These are phyloP conservation scores for Campylorhamphus procurvoides DNA, from an alignment of 2,113 vertebrate species.

Conservation along the genomic window DNA sequence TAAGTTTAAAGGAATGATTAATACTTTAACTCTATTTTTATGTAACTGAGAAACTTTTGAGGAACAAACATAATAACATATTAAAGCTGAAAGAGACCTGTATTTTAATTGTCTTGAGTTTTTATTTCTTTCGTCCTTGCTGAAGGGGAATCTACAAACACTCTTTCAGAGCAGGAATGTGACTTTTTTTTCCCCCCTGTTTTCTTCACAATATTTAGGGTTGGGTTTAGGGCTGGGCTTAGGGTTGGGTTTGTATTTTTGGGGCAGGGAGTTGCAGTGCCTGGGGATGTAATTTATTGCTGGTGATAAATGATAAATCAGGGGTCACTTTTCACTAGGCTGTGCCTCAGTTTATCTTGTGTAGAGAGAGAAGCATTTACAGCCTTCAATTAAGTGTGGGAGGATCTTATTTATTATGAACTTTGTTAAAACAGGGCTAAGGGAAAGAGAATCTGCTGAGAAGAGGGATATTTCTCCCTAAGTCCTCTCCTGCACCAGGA, in stretches of 20 bases:
- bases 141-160: not conserved
- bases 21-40: constrained; percentile 26
- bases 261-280: not conserved
- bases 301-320: not conserved
- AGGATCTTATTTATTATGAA: not conserved
- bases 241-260: not conserved
- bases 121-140: not conserved
- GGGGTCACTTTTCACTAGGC: not conserved
- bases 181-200: rapidly evolving
- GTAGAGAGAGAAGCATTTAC: not conserved
- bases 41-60: not conserved
- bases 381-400: not conserved
- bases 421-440: not conserved
- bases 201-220: not conserved
- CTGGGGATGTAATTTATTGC: not conserved
- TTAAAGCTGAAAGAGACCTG: not conserved
- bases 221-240: not conserved
- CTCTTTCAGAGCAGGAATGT: not conserved
- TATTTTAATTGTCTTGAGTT: not conserved
- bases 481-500: not conserved
- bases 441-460: not conserved
- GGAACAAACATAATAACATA: not conserved
- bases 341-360: not conserved
- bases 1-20: not conserved
- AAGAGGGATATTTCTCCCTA: not conserved